These are phyloP conservation scores for Philaenus spumarius DNA, from an alignment of 1,140 invertebrate species.

Conservation along the genomic window DNA sequence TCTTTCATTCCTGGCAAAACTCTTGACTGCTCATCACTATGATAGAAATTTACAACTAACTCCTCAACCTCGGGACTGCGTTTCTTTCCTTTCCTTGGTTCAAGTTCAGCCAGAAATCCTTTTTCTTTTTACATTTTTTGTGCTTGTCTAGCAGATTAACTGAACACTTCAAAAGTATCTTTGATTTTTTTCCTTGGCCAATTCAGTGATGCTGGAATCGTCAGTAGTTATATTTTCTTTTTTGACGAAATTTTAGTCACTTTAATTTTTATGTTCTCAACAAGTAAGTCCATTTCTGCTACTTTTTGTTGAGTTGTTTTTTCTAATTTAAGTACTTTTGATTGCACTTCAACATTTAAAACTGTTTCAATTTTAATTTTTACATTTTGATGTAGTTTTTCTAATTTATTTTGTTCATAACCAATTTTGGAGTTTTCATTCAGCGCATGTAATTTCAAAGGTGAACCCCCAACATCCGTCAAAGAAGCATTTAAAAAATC, in stretches of 20 bases:
- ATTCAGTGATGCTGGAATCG: background rate
- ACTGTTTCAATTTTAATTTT: too few species aligned
- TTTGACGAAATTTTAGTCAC: background rate
- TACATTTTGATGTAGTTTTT: background rate
- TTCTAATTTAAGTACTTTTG: background rate
- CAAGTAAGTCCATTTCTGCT: background rate
- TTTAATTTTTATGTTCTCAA: background rate
- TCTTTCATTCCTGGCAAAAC: background rate
- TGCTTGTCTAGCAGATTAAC: background rate
- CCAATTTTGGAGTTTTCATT: too few species aligned
- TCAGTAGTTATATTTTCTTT: background rate
- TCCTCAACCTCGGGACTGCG: too few species aligned
- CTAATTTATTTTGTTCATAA: background rate
- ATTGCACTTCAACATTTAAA: background rate
- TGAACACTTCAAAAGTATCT: background rate
- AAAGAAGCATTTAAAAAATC: background rate
- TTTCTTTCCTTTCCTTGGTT: background rate
- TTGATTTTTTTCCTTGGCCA: background rate
- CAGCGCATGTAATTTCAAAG: too few species aligned
- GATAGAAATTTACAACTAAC: background rate
- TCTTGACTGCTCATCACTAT: conserved; percentile 1
- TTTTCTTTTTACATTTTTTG: conserved; percentile 3
- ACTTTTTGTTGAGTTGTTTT: too few species aligned
- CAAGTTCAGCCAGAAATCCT: conserved; percentile 5
- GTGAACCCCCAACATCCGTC: too few species aligned